Evolutionary conservation across 2,888 invertebrate genomes (phyloP).

Genomic region (Amblyjoppa fuscipennis): DNA sequence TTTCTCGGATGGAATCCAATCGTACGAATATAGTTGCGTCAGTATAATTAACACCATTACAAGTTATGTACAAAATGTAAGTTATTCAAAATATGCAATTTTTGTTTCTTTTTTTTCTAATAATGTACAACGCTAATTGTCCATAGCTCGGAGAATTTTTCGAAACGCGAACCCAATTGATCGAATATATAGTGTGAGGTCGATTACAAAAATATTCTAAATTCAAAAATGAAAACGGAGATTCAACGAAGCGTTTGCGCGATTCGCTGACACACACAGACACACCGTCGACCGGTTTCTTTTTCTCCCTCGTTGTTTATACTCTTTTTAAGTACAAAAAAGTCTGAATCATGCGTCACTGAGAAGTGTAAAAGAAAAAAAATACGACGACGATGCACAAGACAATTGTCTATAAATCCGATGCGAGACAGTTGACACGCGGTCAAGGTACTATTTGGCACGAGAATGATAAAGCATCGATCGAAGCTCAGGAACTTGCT

Average conservation of each 20-base stretch:
- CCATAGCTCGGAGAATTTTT: conserved; percentile 24
- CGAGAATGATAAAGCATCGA: conserved; percentile 36
- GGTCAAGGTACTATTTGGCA: conserved; percentile 55
- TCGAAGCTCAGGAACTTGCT: conserved; percentile 13
- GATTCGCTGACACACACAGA: conserved; percentile 26
- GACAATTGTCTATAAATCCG: background rate
- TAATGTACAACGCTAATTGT: conserved; percentile 58
- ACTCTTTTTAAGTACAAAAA: conserved; percentile 56
- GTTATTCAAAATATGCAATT: conserved; percentile 80
- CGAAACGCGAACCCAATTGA: conserved; percentile 8
- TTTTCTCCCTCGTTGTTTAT: conserved; percentile 46
- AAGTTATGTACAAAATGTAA: conserved; percentile 78
- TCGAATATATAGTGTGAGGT: background rate
- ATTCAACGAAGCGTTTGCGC: conserved; percentile 9
- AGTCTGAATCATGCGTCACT: conserved; percentile 26
- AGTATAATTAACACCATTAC: conserved; percentile 54
- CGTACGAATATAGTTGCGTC: conserved; percentile 48
- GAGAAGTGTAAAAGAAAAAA: conserved; percentile 4
- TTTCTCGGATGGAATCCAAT: conserved; percentile 63
- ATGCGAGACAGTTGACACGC: conserved; percentile 18
- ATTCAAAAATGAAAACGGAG: conserved; percentile 30
- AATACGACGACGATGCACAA: background rate
- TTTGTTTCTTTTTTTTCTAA: conserved; percentile 44
- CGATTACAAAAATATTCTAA: conserved; percentile 40
- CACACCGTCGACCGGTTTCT: conserved; percentile 31